phyloP scores from a whole-genome alignment of 2,888 invertebrate species.

The Monopis laevigella region DNA sequence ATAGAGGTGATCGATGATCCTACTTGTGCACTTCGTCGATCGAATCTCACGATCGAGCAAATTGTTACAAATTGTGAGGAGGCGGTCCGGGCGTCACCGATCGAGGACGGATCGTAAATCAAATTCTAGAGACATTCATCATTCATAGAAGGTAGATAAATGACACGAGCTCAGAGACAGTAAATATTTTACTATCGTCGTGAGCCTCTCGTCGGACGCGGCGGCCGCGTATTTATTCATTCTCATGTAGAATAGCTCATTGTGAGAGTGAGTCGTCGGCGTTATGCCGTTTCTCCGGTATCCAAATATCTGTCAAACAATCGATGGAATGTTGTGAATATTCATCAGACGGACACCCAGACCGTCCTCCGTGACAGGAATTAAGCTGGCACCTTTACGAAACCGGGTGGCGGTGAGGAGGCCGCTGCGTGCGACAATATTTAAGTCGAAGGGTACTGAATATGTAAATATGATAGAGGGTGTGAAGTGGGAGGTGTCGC shows the following conservation, averaged over 20 bases:
- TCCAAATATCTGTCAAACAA: constrained; percentile 63
- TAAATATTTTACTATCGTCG: constrained; percentile 55
- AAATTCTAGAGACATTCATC: constrained; percentile 60
- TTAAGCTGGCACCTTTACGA: constrained; percentile 48
- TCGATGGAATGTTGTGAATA: constrained; percentile 61
- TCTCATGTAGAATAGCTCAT: constrained; percentile 44
- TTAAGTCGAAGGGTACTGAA: constrained; percentile 43
- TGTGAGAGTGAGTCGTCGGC: constrained; percentile 23
- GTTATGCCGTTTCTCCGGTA: constrained; percentile 30
- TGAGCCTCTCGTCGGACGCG: constrained; percentile 39
- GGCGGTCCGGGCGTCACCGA: constrained; percentile 64
- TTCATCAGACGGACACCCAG: constrained; percentile 64
- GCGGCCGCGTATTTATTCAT: constrained; percentile 49
- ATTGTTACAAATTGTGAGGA: constrained; percentile 66
- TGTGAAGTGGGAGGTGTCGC: constrained; percentile 42
- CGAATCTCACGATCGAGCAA: constrained; percentile 66
- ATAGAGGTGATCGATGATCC: constrained; percentile 61
- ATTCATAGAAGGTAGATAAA: constrained; percentile 66
- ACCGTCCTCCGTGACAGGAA: constrained; percentile 60
- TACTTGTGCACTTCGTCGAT: constrained; percentile 56
- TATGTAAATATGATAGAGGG: constrained; percentile 51
- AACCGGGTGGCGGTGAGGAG: constrained; percentile 27
- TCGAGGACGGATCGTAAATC: constrained; percentile 59
- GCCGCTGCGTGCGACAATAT: constrained; percentile 24
- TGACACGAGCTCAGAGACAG: constrained; percentile 58